Evolutionary conservation across 2,888 invertebrate species (phyloP), one percentile per base, ranked within the genome.

Genomic region (Nemotelus nigrinus): DNA sequence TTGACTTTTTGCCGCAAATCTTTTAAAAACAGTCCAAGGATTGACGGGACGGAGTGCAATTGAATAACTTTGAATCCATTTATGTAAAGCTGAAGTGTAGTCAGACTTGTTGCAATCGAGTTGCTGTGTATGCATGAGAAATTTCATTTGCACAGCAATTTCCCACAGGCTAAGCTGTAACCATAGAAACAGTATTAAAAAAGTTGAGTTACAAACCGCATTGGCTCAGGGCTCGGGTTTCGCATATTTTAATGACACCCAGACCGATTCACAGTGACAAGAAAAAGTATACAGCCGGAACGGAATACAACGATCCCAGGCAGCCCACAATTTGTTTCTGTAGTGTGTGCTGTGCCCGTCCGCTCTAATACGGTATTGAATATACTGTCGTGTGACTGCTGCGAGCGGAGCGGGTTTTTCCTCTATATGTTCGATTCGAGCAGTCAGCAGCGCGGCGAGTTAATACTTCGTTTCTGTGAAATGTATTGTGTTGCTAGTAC

Each of bases 401-500:
- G 57, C n/a, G 57, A 57, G 57, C 68, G 68, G 71, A 71, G 48
- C 71, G 57, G 58, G 57, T 57, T 57, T 70, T 44, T 57, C n/a
- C n/a, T 41, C 39, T 41, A 47, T 8, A 25, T 25, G 25, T 25
- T 25, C 25, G 25, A 25, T 25, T 25, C 25, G 25, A 25, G 25
- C 25, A 48, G 65, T 8, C 65, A 45, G 4, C 45, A 65, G 65
- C 47, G 68, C 39, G 53, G 53, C 68, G 68, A 44, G 57, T 57
- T 25, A 4, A 44, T 44, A n/a, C n/a, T 71, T 71, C 48, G n/a
- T 55, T 71, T 71, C 71, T 71, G 71, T 71, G 71, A 57, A 71
- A 71, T 71, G 57, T 71, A 44, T 71, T 44, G 53, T 50, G 10
- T 39, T 39, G 39, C 63, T 67, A 67, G 67, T 67, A 67, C 67